Evolutionary conservation across 2,113 vertebrate species (phyloP).

Genomic region (Podocnemis expansa): DNA sequence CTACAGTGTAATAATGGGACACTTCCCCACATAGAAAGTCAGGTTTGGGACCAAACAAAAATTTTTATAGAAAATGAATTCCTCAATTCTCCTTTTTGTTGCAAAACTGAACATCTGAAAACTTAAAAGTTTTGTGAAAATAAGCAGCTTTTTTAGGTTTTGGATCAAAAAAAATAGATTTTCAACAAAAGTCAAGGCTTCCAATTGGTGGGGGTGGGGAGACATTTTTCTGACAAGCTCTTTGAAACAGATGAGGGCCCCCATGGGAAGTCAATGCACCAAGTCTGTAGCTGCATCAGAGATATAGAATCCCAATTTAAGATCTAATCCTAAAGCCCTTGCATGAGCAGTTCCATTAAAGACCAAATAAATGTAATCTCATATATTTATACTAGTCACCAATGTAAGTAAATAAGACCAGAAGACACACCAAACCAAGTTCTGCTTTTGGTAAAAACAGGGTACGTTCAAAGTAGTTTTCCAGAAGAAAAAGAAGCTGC

Average conservation of each 20-base stretch:
- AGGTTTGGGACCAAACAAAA: background rate
- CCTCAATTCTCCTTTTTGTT: background rate
- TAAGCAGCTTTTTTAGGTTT: background rate
- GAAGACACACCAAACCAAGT: slow-evolving; percentile 12
- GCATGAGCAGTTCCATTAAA: slow-evolving; percentile 38
- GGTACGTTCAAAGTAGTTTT: slow-evolving; percentile 6
- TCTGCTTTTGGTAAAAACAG: background rate
- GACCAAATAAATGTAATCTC: slow-evolving; percentile 35
- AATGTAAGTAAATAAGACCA: slow-evolving; percentile 3
- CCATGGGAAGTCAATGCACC: background rate
- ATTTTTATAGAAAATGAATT: background rate
- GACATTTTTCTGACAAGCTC: slow-evolving; percentile 24
- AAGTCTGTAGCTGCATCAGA: slow-evolving; percentile 31
- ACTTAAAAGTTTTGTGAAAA: slow-evolving; percentile 4
- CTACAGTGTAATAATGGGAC: no score
- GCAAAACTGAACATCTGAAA: slow-evolving; percentile 5
- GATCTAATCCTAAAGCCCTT: slow-evolving; percentile 31
- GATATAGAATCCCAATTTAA: slow-evolving; percentile 44
- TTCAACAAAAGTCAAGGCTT: background rate
- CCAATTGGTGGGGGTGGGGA: background rate
- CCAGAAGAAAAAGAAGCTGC: background rate
- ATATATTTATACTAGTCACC: background rate
- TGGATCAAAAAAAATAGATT: background rate
- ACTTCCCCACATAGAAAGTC: background rate
- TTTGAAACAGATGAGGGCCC: background rate